Base-by-base conservation (phyloP, 2,113 vertebrate genomes). In the Clinocottus analis region DNA sequence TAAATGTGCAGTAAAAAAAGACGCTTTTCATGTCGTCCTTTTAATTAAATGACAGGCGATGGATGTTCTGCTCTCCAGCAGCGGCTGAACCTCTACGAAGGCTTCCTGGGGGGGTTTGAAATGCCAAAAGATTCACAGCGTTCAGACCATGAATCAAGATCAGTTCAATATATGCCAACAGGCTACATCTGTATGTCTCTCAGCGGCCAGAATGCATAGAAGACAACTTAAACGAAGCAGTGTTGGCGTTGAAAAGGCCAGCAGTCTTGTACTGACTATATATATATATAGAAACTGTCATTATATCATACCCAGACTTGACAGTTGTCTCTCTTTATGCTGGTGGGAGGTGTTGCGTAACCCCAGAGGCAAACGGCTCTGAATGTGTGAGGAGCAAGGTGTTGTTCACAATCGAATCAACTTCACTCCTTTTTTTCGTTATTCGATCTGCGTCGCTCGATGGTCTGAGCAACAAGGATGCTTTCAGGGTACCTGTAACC, bases 381-480 rank as follows among this genome's bases (percentile, higher is more conserved):
- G n/a, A 13, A 16, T n/a, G n/a, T n/a, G n/a, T n/a, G n/a, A n/a
- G n/a, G n/a, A n/a, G 35, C 16, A 23, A 23, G 39, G 61, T 25
- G 61, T 51, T n/a, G 49, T 51, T n/a, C 27, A 67, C 65, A 68
- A 53, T 37, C 19, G 27, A 59, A 60, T 29, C 43, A 49, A 59
- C 9, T 29, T 13, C 17, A 60, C 10, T 16, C 6, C 3, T 21
- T 37, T 53, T 51, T 2, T 1, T 16, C n/a, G 25, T 59, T 16
- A 33, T 47, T 23, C 39, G 27, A 72, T 58, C 41, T 61, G 56
- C 19, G 9, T 1, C 16, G 23, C 41, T 62, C 14, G 17, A 45
- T n/a, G 1, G 0, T 49, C 43, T 41, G 9, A 39, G 37, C 37
- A 12, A 12, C 9, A 12, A 39, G 37, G 37, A 39, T 11, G 37